Evolutionary conservation across 1,140 invertebrate species (phyloP).

Genomic region (Aphelinus certus): DNA sequence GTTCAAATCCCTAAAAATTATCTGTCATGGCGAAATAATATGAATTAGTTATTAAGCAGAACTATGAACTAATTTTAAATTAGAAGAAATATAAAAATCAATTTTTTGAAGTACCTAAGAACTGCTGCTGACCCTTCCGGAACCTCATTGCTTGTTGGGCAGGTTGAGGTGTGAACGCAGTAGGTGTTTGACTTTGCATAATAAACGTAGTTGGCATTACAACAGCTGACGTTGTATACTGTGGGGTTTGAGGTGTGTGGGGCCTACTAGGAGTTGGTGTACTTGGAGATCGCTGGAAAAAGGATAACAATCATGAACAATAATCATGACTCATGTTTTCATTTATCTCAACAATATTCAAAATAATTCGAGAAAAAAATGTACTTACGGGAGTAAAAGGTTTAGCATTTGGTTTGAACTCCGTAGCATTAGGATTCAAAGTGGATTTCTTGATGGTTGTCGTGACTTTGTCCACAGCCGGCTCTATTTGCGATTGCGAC

Average conservation of each 20-base stretch:
- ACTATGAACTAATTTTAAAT: constrained; percentile 1
- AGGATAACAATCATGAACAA: constrained; percentile 17
- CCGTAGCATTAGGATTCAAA: constrained; percentile 88
- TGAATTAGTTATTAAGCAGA: constrained; percentile 1
- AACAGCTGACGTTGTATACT: constrained; percentile 64
- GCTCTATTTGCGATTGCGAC: constrained; percentile 55
- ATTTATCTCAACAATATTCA: no score
- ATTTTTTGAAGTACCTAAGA: constrained; percentile 49
- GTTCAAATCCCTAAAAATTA: neutral
- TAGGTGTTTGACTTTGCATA: constrained; percentile 64
- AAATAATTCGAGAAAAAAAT: constrained; percentile 26
- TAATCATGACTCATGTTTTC: no score
- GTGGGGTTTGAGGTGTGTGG: constrained; percentile 85
- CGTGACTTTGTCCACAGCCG: constrained; percentile 69
- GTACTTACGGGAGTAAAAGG: constrained; percentile 83
- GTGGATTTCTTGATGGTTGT: constrained; percentile 79
- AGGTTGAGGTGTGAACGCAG: constrained; percentile 61
- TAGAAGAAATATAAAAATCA: constrained; percentile 2
- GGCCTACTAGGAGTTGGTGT: constrained; percentile 77
- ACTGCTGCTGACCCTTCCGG: constrained; percentile 60
- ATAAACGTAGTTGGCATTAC: constrained; percentile 66
- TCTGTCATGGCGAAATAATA: constrained; percentile 1
- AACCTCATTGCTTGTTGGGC: constrained; percentile 63
- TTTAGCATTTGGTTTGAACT: constrained; percentile 89
- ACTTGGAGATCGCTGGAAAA: constrained; percentile 70